Evolutionary conservation across 2,888 invertebrate genomes (phyloP), one percentile per base, ranked within the genome.

Genomic region (Chloroclysta siterata): DNA sequence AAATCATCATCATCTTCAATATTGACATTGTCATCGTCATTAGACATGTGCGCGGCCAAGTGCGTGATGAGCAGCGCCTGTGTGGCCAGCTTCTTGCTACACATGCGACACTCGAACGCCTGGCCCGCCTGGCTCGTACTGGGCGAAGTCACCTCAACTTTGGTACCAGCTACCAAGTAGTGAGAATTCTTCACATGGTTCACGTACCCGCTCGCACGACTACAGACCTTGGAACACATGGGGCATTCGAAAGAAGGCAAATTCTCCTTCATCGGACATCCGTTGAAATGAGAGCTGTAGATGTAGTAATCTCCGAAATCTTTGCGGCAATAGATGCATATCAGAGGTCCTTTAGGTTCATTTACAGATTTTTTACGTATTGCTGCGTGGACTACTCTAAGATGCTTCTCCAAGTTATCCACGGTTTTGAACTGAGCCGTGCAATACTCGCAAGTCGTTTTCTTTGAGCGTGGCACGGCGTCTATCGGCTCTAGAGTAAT

Each of bases 31-130:
- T 80, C 80, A 15, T 80, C 79, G 0, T 84, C 88, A 56, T 87
- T 83, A 2, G 90, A 82, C 80, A 93, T 87, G 66, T 93, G 93
- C 13, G 83, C 84, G 0, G 91, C 88, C 17, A 93, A 72, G 67
- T 93, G 93, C 58, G 78, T 80, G 57, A 93, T 88, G 15, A 93
- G 82, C 61, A 75, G 69, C 10, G 85, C 87, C 66, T 93, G 91
- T 5, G 85, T 78, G 5, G 81, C 67, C 46, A 93, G 74, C 68
- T 83, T 84, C 73, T 84, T 84, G 53, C 65, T 77, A 65, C 93
- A 93, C 78, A 92, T 85, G 29, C 91, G 82, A 72, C 93, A 93
- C 55, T 88, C 84, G 51, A 74, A 77, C 15, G 58, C 56, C 50
- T 74, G 69, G 22, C 63, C 57, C 29, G 66, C 60, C 60, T 70